phyloP scores from a whole-genome alignment of 2,797 vertebrate species.

The Microctenopoma stevenorrisi region DNA sequence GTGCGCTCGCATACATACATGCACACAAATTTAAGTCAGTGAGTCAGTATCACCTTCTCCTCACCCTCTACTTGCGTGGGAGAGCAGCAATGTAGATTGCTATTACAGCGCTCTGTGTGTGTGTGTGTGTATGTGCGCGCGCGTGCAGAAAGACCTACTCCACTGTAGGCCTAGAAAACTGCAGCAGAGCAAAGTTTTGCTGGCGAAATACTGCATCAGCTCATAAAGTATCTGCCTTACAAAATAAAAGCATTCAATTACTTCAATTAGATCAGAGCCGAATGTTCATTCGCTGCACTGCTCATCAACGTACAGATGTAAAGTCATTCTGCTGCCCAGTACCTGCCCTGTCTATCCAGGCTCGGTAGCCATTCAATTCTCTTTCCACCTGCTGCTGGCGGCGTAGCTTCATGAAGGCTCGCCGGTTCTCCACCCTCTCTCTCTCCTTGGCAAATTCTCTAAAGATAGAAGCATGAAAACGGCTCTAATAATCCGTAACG shows the following conservation, averaged over 20 bases:
- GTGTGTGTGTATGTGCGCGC: conserved; percentile 30
- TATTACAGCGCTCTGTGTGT: conserved; percentile 66
- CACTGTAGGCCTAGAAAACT: conserved; percentile 59
- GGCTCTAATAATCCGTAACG: neutral
- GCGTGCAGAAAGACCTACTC: conserved; percentile 47
- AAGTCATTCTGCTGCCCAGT: conserved; percentile 53
- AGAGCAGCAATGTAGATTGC: conserved; percentile 71
- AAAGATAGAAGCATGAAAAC: conserved; percentile 40
- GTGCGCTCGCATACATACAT: conserved; percentile 33
- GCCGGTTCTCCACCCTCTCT: conserved; percentile 96
- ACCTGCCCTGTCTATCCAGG: conserved; percentile 99
- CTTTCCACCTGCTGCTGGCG: conserved; percentile 98
- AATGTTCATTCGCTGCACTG: neutral
- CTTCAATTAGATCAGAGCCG: too few species aligned
- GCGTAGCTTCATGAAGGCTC: conserved; percentile 98
- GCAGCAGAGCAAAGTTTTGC: conserved; percentile 22
- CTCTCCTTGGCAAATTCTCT: conserved; percentile 99
- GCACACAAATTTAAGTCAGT: conserved; percentile 78
- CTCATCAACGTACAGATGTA: neutral
- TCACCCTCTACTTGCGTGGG: conserved; percentile 85
- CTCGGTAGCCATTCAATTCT: conserved; percentile 96
- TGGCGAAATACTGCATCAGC: too few species aligned
- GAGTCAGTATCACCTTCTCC: conserved; percentile 86
- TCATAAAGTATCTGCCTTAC: too few species aligned
- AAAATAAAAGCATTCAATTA: too few species aligned